Percentiles rank a stretch among this genome's conserved stretches.
These are phyloP conservation scores for Talpa occidentalis DNA, from an alignment of 2,113 vertebrate species.

Conservation along the genomic window DNA sequence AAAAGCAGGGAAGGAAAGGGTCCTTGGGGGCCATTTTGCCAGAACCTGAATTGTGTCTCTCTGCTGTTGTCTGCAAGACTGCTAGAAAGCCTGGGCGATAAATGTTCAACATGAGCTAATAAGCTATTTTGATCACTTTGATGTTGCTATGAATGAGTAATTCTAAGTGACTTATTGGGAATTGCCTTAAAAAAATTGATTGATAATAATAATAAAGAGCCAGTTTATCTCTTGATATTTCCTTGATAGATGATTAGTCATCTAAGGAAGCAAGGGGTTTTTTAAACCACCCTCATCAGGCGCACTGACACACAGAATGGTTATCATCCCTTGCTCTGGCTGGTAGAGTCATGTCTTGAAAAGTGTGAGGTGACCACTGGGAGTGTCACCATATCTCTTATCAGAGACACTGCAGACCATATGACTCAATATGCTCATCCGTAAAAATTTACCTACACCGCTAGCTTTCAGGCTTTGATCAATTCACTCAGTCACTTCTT, in stretches of 20 bases:
- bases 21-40: background rate
- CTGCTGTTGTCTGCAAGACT: background rate
- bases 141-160: background rate
- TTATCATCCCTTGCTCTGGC: background rate
- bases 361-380: background rate
- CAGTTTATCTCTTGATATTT: background rate
- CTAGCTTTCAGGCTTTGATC: background rate
- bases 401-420: background rate
- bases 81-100: background rate
- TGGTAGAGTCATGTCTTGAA: background rate
- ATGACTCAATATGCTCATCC: background rate
- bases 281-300: background rate
- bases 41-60: background rate
- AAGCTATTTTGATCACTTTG: slow-evolving; percentile 38
- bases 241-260: background rate
- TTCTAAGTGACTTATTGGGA: background rate
- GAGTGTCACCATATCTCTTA: background rate
- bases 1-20: background rate
- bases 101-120: background rate
- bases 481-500: background rate
- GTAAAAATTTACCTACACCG: background rate
- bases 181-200: background rate
- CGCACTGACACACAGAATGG: background rate
- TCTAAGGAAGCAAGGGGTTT: background rate
- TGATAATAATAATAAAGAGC: background rate